Base-by-base conservation (phyloP, 2,888 invertebrate species). In the Folsomia candida region DNA sequence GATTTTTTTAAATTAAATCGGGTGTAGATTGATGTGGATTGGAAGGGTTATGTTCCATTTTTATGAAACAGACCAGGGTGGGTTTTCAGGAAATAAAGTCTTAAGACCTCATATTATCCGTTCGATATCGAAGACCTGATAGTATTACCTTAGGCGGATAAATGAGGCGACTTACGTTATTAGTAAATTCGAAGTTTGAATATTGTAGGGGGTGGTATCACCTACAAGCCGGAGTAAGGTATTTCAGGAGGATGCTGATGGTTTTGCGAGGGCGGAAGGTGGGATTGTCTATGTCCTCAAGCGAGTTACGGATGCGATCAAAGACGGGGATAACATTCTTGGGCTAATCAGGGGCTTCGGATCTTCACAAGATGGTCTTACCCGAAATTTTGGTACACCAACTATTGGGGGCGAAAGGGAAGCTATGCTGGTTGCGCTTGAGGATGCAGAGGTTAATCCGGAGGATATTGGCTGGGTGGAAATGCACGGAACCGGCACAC, bases 401-500 rank as follows among this genome's bases (percentile, higher is more conserved):
- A 11, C 47, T 47, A 47, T 47, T 11, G 47, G 18, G 18, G 9
- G 47, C 47, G 47, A 47, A 47, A 11, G 9, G 9, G 9, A 11
- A 47, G 47, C 47, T 47, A 47, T 47, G 47, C 9, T 11, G 18
- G 9, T 9, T 18, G 47, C 47, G 18, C 47, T 47, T 11, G 18
- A 47, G 18, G 94, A 95, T 84, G 89, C 89, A 51, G 88, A 89
- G 0, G 83, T 99, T 66, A 89, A 91, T 80, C 97, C 98, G 2
- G 83, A 85, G 65, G 90, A 92, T 68, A 92, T 99, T 0, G 86
- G 85, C 1, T 99, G 97, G 83, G 91, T 99, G 1, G 99, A 99
- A 85, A 96, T 97, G 65, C 99, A 99, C 84, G 98, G 98, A 69
- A 99, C 98, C 24, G 99, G 98, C 70, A 99, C 98, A 11, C 96